phyloP scores from a whole-genome alignment of 2,888 invertebrate species.

The Metellina segmentata region DNA sequence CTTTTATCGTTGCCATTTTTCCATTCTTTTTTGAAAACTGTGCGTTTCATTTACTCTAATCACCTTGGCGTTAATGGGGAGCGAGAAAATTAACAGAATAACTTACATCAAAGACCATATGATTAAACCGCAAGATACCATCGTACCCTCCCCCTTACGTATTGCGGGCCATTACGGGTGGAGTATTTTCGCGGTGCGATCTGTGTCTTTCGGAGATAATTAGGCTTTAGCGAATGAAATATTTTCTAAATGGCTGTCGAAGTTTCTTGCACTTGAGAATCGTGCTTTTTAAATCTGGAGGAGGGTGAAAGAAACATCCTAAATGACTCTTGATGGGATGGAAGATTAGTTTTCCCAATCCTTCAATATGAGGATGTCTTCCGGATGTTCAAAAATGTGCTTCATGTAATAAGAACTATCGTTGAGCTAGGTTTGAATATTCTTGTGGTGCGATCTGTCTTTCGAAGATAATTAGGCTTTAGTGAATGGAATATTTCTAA shows the following conservation, averaged over 20 bases:
- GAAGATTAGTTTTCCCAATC: not conserved
- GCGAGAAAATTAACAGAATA: slow-evolving; percentile 42
- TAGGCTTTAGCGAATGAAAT: slow-evolving; percentile 36
- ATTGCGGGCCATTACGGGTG: not conserved
- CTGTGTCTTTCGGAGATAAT: slow-evolving; percentile 23
- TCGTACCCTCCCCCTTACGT: not conserved
- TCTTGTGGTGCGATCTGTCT: too few species aligned
- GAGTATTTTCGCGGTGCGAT: slow-evolving; percentile 3
- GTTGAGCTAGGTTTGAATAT: too few species aligned
- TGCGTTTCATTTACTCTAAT: slow-evolving; percentile 50
- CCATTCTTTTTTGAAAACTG: not conserved
- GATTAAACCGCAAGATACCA: slow-evolving; percentile 42
- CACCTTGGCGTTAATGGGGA: slow-evolving; percentile 35
- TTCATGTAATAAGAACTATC: too few species aligned
- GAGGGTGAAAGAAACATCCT: not conserved
- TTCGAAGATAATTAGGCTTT: too few species aligned
- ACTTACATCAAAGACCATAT: slow-evolving; percentile 40
- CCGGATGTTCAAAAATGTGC: too few species aligned
- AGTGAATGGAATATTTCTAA: too few species aligned
- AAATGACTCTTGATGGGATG: not conserved
- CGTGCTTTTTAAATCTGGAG: not conserved
- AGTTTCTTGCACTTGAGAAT: not conserved
- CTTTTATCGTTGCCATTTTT: slow-evolving; percentile 29
- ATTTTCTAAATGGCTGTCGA: slow-evolving; percentile 7
- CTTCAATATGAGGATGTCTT: too few species aligned